Evolutionary conservation across 2,797 vertebrate genomes (phyloP).

Genomic region (Centropyge bicolor): DNA sequence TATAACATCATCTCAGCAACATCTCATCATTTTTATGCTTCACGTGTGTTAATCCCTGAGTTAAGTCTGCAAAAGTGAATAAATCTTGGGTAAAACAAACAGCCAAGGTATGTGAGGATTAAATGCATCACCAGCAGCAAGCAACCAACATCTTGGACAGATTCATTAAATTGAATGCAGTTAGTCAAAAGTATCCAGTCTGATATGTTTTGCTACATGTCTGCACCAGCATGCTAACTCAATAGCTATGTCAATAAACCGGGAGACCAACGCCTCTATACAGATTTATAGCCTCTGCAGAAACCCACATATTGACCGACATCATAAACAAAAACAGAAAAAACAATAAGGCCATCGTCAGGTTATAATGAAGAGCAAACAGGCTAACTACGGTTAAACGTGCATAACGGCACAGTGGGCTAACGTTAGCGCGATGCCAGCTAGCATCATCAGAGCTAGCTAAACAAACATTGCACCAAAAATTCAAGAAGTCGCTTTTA

Average conservation of each 20-base stretch:
- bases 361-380: neutral
- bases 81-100: neutral
- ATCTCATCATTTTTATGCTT: neutral
- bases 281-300: neutral
- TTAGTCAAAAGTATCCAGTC: neutral
- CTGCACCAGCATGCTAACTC: slow-evolving; percentile 49
- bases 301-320: rapidly evolving
- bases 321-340: neutral
- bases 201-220: slow-evolving; percentile 5
- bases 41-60: too few relatives aligned
- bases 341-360: rapidly evolving
- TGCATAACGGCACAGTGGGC: neutral
- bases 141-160: neutral
- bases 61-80: neutral
- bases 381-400: neutral
- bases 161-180: neutral
- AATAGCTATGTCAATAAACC: slow-evolving; percentile 76
- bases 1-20: neutral
- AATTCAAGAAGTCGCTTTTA: slow-evolving; percentile 53
- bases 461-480: slow-evolving; percentile 86
- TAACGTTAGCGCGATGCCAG: slow-evolving; percentile 45
- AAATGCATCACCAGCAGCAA: neutral
- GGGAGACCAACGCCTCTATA: slow-evolving; percentile 52
- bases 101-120: neutral
- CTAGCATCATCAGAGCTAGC: slow-evolving; percentile 73